Conservation (phyloP, 37 sponge, comb jelly and placozoan species). For the Crambe crambe region DNA sequence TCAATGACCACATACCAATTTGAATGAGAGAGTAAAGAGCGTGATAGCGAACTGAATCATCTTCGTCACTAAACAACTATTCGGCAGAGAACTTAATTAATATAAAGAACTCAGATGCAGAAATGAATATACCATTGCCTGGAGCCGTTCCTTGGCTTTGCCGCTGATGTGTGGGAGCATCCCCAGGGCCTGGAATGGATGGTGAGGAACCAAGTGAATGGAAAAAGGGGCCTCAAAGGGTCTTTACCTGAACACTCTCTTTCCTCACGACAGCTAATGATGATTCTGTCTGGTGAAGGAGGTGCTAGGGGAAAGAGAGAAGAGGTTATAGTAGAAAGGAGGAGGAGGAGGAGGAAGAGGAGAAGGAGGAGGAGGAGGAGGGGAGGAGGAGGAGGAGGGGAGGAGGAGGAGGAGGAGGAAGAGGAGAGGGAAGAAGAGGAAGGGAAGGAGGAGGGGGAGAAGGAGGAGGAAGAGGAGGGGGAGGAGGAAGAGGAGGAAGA, state of each 20-base stretch:
- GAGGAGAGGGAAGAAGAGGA: not conserved
- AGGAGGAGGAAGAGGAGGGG: not conserved
- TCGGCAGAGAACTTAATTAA: not conserved
- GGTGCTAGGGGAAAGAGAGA: constrained; percentile 1
- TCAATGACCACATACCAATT: constrained; percentile 4
- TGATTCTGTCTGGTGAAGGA: not conserved
- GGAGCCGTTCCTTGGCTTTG: constrained; percentile 1
- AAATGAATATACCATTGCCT: not conserved
- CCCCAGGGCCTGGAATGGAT: constrained; percentile 5
- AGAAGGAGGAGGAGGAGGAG: not conserved
- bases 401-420: not conserved
- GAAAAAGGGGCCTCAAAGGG: not conserved
- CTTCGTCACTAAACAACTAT: not conserved
- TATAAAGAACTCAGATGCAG: not conserved
- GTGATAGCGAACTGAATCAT: constrained; percentile 4
- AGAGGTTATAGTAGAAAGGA: not conserved
- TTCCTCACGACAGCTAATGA: not conserved
- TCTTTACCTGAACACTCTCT: constrained; percentile 24
- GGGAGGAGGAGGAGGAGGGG: not conserved
- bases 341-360: not conserved
- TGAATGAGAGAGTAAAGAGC: constrained; percentile 23
- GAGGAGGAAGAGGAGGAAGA: not conserved
- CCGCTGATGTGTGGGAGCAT: not conserved
- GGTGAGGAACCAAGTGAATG: not conserved
- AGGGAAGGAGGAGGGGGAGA: not conserved